Conservation (phyloP, 2,113 vertebrate species). For the Gavia stellata region DNA sequence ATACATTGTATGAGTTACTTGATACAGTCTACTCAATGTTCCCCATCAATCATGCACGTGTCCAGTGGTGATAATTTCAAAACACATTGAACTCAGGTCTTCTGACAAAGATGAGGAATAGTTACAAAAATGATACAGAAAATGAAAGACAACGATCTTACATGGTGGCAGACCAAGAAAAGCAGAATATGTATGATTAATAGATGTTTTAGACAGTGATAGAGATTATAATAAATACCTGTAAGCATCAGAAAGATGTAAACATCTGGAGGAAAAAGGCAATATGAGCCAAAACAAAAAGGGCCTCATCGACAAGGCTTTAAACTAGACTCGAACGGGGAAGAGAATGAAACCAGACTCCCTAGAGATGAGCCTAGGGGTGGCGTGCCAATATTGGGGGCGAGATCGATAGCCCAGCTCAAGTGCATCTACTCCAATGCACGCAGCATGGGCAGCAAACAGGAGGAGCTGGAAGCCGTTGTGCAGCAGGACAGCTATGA, state of each 20-base stretch:
- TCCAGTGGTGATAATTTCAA: not conserved
- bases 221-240: not conserved
- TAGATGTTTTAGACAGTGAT: not conserved
- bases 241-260: not conserved
- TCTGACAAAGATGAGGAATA: not conserved
- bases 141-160: not conserved
- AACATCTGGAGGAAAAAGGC: not conserved
- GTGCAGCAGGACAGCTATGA: too few relatives aligned
- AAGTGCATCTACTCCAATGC: too few relatives aligned
- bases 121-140: not conserved
- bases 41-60: not conserved
- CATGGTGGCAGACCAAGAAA: not conserved
- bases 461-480: too few relatives aligned
- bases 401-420: too few relatives aligned
- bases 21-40: not conserved
- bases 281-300: not conserved
- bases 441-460: too few relatives aligned
- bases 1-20: not conserved
- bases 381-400: too few relatives aligned
- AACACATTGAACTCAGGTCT: not conserved
- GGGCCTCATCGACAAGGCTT: too few relatives aligned
- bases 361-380: too few relatives aligned
- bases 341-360: too few relatives aligned
- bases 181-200: not conserved
- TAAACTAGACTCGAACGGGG: too few relatives aligned